Percentiles rank a stretch among this genome's conserved stretches.
phyloP scores from a whole-genome alignment of 2,888 invertebrate genomes.

The Pachymerium ferrugineum region DNA sequence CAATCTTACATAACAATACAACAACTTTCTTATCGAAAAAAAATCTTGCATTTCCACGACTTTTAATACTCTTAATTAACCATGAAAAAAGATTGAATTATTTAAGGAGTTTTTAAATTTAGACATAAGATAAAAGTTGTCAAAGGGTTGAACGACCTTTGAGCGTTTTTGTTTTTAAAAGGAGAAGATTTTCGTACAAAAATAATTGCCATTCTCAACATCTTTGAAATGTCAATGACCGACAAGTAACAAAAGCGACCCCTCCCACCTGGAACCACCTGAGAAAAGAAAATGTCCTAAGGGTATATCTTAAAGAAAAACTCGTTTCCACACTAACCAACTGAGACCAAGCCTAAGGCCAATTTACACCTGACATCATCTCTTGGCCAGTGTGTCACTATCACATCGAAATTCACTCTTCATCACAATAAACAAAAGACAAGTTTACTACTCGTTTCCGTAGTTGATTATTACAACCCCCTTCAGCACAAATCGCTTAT shows the following conservation, averaged over 20 bases:
- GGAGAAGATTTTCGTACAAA: neutral
- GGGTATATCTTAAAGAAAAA: slow-evolving; percentile 12
- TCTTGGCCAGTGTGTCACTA: slow-evolving; percentile 23
- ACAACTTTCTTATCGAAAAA: no score
- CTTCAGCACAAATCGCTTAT: no score
- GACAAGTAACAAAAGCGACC: slow-evolving; percentile 15
- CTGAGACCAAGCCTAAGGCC: slow-evolving; percentile 11
- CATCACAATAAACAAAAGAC: slow-evolving; percentile 8
- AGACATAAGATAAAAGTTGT: neutral
- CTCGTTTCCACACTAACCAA: slow-evolving; percentile 22
- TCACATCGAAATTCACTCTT: slow-evolving; percentile 23
- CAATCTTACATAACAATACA: no score
- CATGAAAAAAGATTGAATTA: no score
- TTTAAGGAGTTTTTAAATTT: neutral
- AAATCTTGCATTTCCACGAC: no score
- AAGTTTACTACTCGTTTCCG: neutral
- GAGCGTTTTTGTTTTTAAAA: neutral
- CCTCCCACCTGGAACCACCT: slow-evolving; percentile 6
- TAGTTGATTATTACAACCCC: no score
- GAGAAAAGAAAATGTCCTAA: neutral
- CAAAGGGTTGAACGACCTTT: slow-evolving; percentile 22
- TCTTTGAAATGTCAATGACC: slow-evolving; percentile 21
- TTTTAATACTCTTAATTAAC: no score
- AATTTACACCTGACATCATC: slow-evolving; percentile 20
- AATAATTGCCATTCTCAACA: slow-evolving; percentile 22